phyloP scores from a whole-genome alignment of 2,888 invertebrate genomes.

The Cephus nigrinus region DNA sequence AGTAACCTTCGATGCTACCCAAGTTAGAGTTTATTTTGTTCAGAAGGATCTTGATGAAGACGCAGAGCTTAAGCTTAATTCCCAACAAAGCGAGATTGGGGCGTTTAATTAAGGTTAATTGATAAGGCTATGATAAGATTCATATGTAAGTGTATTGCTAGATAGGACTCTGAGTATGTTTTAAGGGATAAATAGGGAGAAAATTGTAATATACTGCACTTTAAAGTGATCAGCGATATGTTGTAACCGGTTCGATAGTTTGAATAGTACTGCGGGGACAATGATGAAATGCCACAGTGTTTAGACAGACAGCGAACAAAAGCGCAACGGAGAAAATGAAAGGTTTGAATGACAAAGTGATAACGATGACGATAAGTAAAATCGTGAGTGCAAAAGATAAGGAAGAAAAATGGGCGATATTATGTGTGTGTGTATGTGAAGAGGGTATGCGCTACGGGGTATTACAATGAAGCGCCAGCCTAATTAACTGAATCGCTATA shows the following conservation, averaged over 20 bases:
- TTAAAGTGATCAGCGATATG: slow-evolving; percentile 47
- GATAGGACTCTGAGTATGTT: slow-evolving; percentile 49
- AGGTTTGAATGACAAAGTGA: slow-evolving; percentile 16
- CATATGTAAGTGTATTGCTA: slow-evolving; percentile 54
- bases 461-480: slow-evolving; percentile 38
- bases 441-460: slow-evolving; percentile 8
- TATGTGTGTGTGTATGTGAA: slow-evolving; percentile 24
- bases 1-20: slow-evolving; percentile 52
- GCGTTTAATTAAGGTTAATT: slow-evolving; percentile 21
- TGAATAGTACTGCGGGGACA: slow-evolving; percentile 31
- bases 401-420: slow-evolving; percentile 22
- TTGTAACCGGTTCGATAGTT: slow-evolving; percentile 42
- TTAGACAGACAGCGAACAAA: slow-evolving; percentile 20
- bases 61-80: slow-evolving; percentile 59
- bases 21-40: slow-evolving; percentile 65
- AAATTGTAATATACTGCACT: slow-evolving; percentile 58
- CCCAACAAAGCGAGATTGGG: slow-evolving; percentile 46
- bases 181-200: slow-evolving; percentile 45
- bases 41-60: slow-evolving; percentile 49
- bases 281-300: slow-evolving; percentile 11
- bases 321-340: slow-evolving; percentile 33
- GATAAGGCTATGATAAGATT: slow-evolving; percentile 42
- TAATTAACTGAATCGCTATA: slow-evolving; percentile 39
- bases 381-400: slow-evolving; percentile 5
- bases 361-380: slow-evolving; percentile 21